phyloP scores from a whole-genome alignment of 2,888 invertebrate genomes.

The Toxonevra muliebris region DNA sequence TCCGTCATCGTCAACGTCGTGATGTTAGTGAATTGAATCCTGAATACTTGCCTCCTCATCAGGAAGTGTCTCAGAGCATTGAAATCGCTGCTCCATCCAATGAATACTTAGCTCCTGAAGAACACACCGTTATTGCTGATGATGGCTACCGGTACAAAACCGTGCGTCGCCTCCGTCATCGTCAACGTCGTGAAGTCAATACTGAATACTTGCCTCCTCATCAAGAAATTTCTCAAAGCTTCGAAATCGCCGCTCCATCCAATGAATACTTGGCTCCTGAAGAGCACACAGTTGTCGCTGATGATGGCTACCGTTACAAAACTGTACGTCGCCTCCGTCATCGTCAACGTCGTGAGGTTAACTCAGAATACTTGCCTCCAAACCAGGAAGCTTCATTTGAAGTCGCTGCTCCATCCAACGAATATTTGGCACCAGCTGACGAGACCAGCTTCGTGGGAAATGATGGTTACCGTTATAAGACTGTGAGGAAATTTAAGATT shows the following conservation, averaged over 20 bases:
- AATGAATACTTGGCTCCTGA: slow-evolving; percentile 30
- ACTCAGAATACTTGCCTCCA: slow-evolving; percentile 33
- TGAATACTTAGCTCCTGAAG: too few relatives aligned
- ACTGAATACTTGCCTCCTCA: slow-evolving; percentile 49
- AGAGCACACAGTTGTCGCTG: slow-evolving; percentile 22
- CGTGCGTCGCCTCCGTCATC: slow-evolving; percentile 33
- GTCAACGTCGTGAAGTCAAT: slow-evolving; percentile 14
- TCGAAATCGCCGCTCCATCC: slow-evolving; percentile 30
- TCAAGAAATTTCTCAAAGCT: slow-evolving; percentile 20
- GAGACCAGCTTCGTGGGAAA: slow-evolving; percentile 36
- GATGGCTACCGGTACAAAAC: slow-evolving; percentile 46
- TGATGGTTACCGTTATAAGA: slow-evolving; percentile 42
- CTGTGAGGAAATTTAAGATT: slow-evolving; percentile 31
- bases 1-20: slow-evolving; percentile 31
- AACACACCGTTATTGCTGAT: slow-evolving; percentile 33
- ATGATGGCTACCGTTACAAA: slow-evolving; percentile 44
- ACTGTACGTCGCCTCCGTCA: slow-evolving; percentile 37
- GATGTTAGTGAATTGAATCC: slow-evolving; percentile 44
- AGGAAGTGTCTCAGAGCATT: too few relatives aligned
- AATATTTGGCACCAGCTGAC: slow-evolving; percentile 37
- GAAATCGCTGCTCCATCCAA: too few relatives aligned
- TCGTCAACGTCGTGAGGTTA: slow-evolving; percentile 29
- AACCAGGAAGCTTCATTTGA: slow-evolving; percentile 16
- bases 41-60: too few relatives aligned
- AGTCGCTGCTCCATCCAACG: slow-evolving; percentile 28